Evolutionary conservation across 2,113 vertebrate species (phyloP), one percentile per base, ranked within the genome.

Genomic region (Sula dactylatra): DNA sequence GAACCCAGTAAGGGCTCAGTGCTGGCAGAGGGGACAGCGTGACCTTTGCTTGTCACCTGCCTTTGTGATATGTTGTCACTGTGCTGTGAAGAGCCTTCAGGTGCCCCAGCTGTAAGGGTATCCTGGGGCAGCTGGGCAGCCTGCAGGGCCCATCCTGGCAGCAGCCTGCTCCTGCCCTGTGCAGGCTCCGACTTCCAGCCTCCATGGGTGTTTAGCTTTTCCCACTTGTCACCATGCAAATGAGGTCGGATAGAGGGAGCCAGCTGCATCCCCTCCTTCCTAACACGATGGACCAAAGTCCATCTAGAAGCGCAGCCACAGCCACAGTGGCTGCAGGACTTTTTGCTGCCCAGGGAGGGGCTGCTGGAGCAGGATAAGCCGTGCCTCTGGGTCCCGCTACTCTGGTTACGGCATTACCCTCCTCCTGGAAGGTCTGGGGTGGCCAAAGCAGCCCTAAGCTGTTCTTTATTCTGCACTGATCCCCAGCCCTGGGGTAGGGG

Each of bases 41-140:
- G 69, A 61, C 34, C 65, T 74, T 3, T 84, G 64, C 11, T n/a
- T 11, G 25, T 92, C 7, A 1, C 22, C 17, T 13, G 14, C 44
- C 47, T 19, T 20, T 1, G 1, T 17, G 29, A 6, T 0, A 0
- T 5, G 14, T 7, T 7, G 6, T 32, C 0, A 0, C 32, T 5
- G 72, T 7, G 47, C 86, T 21, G 38, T 22, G 61, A 31, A 7
- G 73, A 26, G 11, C 73, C 74, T 18, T 1, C 31, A 16, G 26
- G 27, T 76, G 81, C 44, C 82, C 73, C 65, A 2, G 65, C 54
- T 74, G 70, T 49, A 34, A 45, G 49, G 72, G 42, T 64, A 54
- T 71, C 55, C 31, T 5, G 10, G 34, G 61, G 42, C 54, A 62
- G 42, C 45, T 64, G 73, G 59, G 80, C 65, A 40, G 32, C n/a